These are phyloP conservation scores for Drosophila ironensis DNA, from an alignment of 1,140 invertebrate species.

Conservation along the genomic window DNA sequence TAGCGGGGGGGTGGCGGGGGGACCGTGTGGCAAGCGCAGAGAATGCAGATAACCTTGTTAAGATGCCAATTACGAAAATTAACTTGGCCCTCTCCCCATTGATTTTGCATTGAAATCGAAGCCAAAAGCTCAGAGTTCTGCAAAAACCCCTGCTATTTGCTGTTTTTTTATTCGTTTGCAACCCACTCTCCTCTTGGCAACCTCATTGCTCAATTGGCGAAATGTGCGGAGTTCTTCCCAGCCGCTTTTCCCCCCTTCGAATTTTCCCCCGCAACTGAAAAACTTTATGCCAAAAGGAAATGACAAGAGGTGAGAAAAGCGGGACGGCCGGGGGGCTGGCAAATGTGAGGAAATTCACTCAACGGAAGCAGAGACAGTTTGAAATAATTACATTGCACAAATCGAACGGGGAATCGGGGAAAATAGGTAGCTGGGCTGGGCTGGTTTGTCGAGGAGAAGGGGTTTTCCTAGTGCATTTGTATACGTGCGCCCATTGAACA, in stretches of 20 bases:
- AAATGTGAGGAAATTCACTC: slow-evolving; percentile 41
- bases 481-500: slow-evolving; percentile 50
- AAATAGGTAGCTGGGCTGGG: too few species aligned
- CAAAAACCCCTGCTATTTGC: not conserved
- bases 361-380: slow-evolving; percentile 75
- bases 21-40: slow-evolving; percentile 54
- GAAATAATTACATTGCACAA: slow-evolving; percentile 73
- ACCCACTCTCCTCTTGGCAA: slow-evolving; percentile 18
- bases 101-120: slow-evolving; percentile 70
- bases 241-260: not conserved
- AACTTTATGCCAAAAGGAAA: slow-evolving; percentile 67
- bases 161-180: too few species aligned
- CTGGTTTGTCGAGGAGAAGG: not conserved
- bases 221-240: slow-evolving; percentile 21
- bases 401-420: slow-evolving; percentile 1
- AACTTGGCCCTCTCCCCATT: slow-evolving; percentile 68
- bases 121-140: slow-evolving; percentile 19
- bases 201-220: slow-evolving; percentile 67
- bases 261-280: slow-evolving; percentile 30
- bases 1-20: not conserved
- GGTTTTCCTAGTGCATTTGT: too few species aligned
- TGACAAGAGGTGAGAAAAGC: slow-evolving; percentile 20
- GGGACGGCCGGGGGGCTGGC: not conserved
- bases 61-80: slow-evolving; percentile 80
- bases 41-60: slow-evolving; percentile 77